These are phyloP conservation scores for Nannoperca australis DNA, from an alignment of 2,797 vertebrate species.

Conservation along the genomic window DNA sequence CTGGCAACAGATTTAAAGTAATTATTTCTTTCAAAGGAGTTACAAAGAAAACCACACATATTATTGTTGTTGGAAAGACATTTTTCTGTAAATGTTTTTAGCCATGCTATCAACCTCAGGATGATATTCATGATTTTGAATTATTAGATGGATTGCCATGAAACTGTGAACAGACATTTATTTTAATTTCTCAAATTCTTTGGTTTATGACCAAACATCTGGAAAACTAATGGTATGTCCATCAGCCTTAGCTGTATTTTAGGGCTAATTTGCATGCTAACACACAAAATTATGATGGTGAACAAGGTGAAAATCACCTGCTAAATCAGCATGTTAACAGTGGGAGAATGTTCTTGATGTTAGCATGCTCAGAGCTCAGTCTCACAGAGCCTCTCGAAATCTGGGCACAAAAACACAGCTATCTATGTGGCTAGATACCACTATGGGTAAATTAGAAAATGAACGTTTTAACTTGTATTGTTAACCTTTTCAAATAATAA, in stretches of 20 bases:
- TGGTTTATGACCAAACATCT: not conserved
- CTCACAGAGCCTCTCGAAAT: not conserved
- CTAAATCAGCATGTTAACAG: not conserved
- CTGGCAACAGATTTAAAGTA: conserved; percentile 9
- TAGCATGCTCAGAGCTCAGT: not conserved
- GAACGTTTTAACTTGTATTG: conserved; percentile 6
- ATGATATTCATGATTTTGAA: not conserved
- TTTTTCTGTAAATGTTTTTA: not conserved
- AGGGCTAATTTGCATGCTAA: not conserved
- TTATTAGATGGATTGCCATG: not conserved
- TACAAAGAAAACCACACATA: not conserved
- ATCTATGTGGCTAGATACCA: too few species aligned
- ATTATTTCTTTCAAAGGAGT: not conserved
- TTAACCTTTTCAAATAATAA: not conserved
- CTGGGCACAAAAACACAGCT: not conserved
- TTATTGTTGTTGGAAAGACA: not conserved
- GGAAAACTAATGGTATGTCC: not conserved
- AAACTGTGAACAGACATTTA: not conserved
- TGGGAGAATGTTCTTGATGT: not conserved
- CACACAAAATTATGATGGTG: not conserved
- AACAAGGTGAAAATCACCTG: not conserved
- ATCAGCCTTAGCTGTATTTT: not conserved
- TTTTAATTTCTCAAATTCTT: not conserved
- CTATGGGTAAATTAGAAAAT: not conserved
- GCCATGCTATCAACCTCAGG: not conserved